phyloP scores from a whole-genome alignment of 2,113 vertebrate species.

The Calyptommatus sinebrachiatus region DNA sequence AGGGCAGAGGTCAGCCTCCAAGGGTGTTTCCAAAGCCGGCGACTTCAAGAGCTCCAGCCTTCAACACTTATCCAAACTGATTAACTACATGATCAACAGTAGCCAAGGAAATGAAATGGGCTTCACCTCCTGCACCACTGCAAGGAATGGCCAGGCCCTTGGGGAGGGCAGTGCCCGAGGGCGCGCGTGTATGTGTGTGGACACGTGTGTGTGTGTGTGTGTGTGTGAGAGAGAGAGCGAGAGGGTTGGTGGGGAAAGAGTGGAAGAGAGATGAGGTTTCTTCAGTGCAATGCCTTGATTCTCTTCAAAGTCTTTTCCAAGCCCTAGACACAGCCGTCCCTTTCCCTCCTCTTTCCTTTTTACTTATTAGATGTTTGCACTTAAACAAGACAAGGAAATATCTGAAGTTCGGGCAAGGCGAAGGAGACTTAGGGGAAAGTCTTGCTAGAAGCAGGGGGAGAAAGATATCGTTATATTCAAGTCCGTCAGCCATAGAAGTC shows the following conservation, averaged over 20 bases:
- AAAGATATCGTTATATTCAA: neutral
- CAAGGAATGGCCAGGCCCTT: neutral
- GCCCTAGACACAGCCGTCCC: neutral
- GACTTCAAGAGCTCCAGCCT: conserved; percentile 44
- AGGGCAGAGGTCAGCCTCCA: conserved; percentile 74
- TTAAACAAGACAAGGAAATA: neutral
- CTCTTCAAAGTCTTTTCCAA: neutral
- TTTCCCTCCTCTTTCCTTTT: neutral
- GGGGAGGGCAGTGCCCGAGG: neutral
- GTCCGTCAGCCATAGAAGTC: neutral
- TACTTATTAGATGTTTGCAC: neutral
- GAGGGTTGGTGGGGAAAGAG: neutral
- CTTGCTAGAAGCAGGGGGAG: neutral
- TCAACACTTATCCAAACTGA: conserved; percentile 17
- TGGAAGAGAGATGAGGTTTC: too few species aligned
- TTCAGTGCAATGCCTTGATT: neutral
- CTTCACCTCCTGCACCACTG: neutral
- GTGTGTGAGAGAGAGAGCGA: neutral
- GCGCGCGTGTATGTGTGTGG: neutral
- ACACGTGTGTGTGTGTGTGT: neutral
- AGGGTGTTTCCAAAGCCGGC: conserved; percentile 39
- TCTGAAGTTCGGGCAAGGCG: too few species aligned
- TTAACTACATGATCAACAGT: conserved; percentile 36
- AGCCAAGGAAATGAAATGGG: neutral
- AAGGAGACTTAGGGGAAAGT: neutral